phyloP scores from a whole-genome alignment of 2,113 vertebrate genomes.

The Sylvilagus bachmani region DNA sequence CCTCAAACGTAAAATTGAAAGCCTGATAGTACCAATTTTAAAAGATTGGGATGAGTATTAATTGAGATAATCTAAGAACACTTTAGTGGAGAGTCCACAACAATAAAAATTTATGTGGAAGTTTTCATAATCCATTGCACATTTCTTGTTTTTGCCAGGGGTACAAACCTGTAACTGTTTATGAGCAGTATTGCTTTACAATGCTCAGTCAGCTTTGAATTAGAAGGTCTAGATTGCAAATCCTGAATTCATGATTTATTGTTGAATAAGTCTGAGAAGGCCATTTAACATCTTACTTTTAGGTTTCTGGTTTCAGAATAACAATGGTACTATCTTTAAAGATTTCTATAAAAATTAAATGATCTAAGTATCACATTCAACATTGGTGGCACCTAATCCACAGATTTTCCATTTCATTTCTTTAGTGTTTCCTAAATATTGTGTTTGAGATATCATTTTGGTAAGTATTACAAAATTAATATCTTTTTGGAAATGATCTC shows the following conservation, averaged over 20 bases:
- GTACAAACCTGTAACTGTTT: not conserved
- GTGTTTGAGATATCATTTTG: not conserved
- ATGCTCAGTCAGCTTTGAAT: not conserved
- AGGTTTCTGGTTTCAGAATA: not conserved
- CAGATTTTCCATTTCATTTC: not conserved
- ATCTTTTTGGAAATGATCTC: not conserved
- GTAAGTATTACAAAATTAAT: not conserved
- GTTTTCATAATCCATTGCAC: not conserved
- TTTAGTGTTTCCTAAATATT: not conserved
- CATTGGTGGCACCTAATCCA: not conserved
- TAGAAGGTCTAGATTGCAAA: not conserved
- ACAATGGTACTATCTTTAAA: not conserved
- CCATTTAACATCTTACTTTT: not conserved
- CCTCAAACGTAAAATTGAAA: not conserved
- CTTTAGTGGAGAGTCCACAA: not conserved
- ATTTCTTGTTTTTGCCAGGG: not conserved
- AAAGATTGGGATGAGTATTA: not conserved
- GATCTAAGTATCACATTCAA: not conserved
- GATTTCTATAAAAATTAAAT: slow-evolving; percentile 7
- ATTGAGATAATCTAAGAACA: not conserved
- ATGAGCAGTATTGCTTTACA: not conserved
- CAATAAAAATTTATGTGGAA: not conserved
- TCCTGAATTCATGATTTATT: not conserved
- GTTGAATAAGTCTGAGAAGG: not conserved
- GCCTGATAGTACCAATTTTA: not conserved